These are phyloP conservation scores for Crocodylus rhombifer DNA, from an alignment of 2,797 vertebrate species.

Conservation along the genomic window DNA sequence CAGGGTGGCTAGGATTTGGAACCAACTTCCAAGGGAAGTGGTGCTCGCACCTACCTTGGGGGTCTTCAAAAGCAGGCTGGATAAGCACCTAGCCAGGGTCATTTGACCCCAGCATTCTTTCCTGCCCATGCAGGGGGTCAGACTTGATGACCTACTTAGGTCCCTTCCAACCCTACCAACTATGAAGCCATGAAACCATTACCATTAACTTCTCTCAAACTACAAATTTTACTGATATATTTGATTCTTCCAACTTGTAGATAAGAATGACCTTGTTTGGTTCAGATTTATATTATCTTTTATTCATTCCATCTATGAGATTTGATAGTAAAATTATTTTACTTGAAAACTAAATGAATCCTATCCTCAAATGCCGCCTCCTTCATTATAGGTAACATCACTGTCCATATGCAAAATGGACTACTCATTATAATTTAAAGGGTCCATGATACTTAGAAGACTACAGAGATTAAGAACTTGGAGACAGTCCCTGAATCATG, in stretches of 20 bases:
- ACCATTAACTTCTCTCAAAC: neutral
- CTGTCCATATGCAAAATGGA: neutral
- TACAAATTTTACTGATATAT: neutral
- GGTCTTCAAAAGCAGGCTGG: too few species aligned
- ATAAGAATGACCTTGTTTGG: neutral
- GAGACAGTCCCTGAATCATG: too few species aligned
- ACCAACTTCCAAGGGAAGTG: too few species aligned
- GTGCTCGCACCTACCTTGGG: too few species aligned
- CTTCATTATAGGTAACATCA: neutral
- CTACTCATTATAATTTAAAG: too few species aligned
- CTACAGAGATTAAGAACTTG: too few species aligned
- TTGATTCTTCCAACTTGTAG: neutral
- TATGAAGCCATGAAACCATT: neutral
- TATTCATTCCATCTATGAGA: neutral
- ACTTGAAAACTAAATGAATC: neutral
- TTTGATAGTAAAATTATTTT: slow-evolving; percentile 20
- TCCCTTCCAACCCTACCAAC: too few species aligned
- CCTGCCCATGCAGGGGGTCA: too few species aligned
- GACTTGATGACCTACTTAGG: too few species aligned
- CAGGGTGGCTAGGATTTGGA: too few species aligned
- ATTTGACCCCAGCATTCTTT: neutral
- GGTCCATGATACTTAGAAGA: too few species aligned
- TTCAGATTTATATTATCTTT: neutral
- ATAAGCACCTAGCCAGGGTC: too few species aligned
- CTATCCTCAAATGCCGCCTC: neutral